phyloP scores from a whole-genome alignment of 2,113 vertebrate species.

The Ptilorrhoa leucosticta region DNA sequence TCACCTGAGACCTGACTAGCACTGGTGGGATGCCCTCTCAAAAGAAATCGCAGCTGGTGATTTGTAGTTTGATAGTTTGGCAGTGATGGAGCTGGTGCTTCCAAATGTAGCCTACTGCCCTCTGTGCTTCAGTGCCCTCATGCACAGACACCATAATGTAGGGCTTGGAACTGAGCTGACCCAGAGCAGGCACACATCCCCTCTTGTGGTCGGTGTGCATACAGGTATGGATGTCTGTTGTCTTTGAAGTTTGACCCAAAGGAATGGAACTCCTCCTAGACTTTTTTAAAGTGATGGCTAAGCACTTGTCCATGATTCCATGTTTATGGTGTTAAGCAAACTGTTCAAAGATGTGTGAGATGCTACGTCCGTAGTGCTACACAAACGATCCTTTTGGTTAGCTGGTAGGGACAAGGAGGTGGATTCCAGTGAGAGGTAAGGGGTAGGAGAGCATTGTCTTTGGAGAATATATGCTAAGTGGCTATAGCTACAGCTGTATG shows the following conservation, averaged over 20 bases:
- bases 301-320: neutral
- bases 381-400: neutral
- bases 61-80: neutral
- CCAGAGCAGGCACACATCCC: neutral
- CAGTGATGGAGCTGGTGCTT: neutral
- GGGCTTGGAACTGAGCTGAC: neutral
- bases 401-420: neutral
- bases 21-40: neutral
- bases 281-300: neutral
- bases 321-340: neutral
- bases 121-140: neutral
- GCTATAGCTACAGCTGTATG: neutral
- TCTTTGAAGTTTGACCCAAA: neutral
- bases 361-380: neutral
- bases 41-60: neutral
- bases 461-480: neutral
- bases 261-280: neutral
- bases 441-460: neutral
- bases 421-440: neutral
- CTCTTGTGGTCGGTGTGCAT: neutral
- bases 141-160: neutral
- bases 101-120: neutral
- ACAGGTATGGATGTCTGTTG: neutral
- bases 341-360: neutral
- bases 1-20: neutral